phyloP scores from a whole-genome alignment of 2,888 invertebrate species.

The Drosophila pseudotakahashii region DNA sequence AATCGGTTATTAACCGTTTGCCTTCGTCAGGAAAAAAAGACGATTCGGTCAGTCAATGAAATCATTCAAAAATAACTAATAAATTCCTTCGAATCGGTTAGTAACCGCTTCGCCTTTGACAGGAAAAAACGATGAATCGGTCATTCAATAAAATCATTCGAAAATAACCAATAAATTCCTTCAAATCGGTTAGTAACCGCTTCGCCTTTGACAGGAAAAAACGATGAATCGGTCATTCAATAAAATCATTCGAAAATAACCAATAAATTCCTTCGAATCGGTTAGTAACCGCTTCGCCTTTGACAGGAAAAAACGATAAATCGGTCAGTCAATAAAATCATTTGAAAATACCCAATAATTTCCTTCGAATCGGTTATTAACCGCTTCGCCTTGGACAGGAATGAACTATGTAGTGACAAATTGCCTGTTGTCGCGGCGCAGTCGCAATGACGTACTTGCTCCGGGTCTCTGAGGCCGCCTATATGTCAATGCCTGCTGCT shows the following conservation, averaged over 20 bases:
- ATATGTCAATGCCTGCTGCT: conserved; percentile 19
- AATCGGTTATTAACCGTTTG: conserved; percentile 2
- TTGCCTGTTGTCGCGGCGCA: conserved; percentile 5
- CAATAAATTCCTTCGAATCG: not conserved
- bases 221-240: no score
- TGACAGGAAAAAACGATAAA: no score
- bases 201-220: no score
- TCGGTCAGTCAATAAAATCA: not conserved
- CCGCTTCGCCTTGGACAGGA: conserved; percentile 5
- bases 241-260: no score
- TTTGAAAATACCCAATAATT: not conserved
- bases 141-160: no score
- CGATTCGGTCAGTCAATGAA: not conserved
- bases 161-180: no score
- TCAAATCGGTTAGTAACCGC: conserved; percentile 8
- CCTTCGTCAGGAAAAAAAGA: not conserved
- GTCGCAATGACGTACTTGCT: conserved; percentile 10
- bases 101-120: conserved; percentile 7
- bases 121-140: not conserved
- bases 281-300: conserved; percentile 12
- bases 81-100: conserved; percentile 3
- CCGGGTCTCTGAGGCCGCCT: conserved; percentile 2
- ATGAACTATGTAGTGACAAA: conserved; percentile 3
- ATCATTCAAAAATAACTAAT: not conserved
- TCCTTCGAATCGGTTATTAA: conserved; percentile 5